Conservation (phyloP, 2,888 invertebrate species). For the Strigamia maritima region DNA sequence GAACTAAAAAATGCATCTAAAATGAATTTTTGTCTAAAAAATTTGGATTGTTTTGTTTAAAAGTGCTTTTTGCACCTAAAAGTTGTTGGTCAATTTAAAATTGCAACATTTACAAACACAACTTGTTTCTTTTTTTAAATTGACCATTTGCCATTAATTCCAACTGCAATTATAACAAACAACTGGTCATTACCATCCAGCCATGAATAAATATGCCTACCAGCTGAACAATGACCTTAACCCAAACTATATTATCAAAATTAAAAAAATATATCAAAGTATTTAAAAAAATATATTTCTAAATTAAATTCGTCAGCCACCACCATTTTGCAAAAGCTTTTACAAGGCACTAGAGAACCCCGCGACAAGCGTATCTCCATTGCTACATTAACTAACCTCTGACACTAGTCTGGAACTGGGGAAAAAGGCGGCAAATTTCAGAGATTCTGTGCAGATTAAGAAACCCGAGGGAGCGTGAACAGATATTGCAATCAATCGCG, state of each 20-base stretch:
- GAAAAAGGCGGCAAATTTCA: slow-evolving; percentile 15
- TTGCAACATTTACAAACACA: too few species aligned
- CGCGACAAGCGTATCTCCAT: slow-evolving; percentile 16
- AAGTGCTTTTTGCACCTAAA: too few species aligned
- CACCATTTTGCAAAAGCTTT: background rate
- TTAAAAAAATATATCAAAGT: background rate
- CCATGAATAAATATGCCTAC: background rate
- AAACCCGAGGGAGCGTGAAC: background rate
- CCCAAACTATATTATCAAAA: background rate
- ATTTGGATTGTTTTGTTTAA: too few species aligned
- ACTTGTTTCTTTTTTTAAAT: too few species aligned
- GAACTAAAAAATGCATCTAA: too few species aligned
- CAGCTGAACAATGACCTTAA: background rate
- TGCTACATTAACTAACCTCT: slow-evolving; percentile 1
- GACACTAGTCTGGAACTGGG: background rate
- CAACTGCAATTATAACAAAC: too few species aligned
- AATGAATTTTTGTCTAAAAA: too few species aligned
- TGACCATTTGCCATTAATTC: too few species aligned
- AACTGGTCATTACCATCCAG: background rate
- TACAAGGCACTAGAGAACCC: background rate
- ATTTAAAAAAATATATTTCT: too few species aligned
- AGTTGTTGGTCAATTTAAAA: too few species aligned
- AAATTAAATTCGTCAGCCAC: too few species aligned
- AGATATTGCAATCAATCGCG: slow-evolving; percentile 18
- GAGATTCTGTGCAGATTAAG: background rate